Conservation (phyloP, 2,888 invertebrate genomes). For the Maniola hyperantus region DNA sequence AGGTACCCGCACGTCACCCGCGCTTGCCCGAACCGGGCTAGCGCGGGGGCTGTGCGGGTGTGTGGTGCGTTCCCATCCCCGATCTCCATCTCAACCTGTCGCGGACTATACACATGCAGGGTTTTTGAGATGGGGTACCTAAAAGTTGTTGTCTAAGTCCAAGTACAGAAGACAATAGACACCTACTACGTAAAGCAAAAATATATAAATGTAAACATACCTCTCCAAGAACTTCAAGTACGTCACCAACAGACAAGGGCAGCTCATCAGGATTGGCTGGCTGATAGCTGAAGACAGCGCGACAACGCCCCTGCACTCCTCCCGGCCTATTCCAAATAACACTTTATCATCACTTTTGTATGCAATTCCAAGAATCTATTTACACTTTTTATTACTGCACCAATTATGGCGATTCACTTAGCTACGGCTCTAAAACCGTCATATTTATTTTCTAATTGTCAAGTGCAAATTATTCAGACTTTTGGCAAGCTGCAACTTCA, state of each 20-base stretch:
- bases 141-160: too few relatives aligned
- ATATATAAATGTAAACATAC: slow-evolving; percentile 44
- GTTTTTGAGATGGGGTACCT: not conserved
- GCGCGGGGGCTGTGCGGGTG: too few relatives aligned
- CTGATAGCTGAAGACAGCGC: slow-evolving; percentile 94
- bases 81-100: too few relatives aligned
- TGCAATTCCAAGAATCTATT: not conserved
- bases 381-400: not conserved
- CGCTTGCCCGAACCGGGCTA: too few relatives aligned
- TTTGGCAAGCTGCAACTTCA: too few relatives aligned
- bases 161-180: not conserved
- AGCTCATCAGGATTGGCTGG: slow-evolving; percentile 97
- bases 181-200: not conserved
- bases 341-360: not conserved
- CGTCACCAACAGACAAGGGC: slow-evolving; percentile 92
- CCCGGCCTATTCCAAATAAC: slow-evolving; percentile 49
- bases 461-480: not conserved
- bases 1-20: too few relatives aligned
- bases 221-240: slow-evolving; percentile 95
- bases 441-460: not conserved
- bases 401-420: not conserved
- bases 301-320: slow-evolving; percentile 85
- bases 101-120: too few relatives aligned
- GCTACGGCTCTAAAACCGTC: too few relatives aligned
- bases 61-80: too few relatives aligned